Conservation (phyloP, 2,888 invertebrate species). For the Plebejus argus region DNA sequence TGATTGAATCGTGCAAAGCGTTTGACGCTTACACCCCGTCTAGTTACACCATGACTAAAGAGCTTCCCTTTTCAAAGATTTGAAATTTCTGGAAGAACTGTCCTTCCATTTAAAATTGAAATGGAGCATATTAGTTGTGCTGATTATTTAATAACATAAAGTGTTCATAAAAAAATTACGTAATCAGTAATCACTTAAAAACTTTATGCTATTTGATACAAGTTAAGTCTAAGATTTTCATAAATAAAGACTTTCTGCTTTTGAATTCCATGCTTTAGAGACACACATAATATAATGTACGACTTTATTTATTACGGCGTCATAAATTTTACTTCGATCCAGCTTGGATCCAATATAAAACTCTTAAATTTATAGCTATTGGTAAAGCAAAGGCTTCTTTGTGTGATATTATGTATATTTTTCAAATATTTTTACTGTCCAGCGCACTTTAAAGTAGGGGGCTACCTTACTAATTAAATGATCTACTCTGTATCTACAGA, state of each 20-base stretch:
- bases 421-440: not conserved
- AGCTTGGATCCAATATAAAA: not conserved
- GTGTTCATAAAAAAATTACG: too few relatives aligned
- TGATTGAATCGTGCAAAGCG: constrained; percentile 55
- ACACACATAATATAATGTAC: not conserved
- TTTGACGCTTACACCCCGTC: constrained; percentile 50
- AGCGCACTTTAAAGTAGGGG: not conserved
- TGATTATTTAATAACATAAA: too few relatives aligned
- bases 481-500: not conserved
- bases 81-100: constrained; percentile 39
- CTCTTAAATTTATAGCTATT: not conserved
- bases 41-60: constrained; percentile 55
- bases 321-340: not conserved
- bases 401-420: not conserved
- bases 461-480: not conserved
- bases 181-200: too few relatives aligned
- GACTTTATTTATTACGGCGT: constrained; percentile 1
- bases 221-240: too few relatives aligned
- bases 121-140: not conserved
- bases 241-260: too few relatives aligned
- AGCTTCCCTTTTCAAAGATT: constrained; percentile 38
- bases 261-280: not conserved
- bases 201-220: too few relatives aligned
- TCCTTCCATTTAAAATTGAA: constrained; percentile 15
- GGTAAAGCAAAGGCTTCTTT: not conserved